Evolutionary conservation across 1,140 invertebrate species (phyloP).

Genomic region (Babylonia areolata): DNA sequence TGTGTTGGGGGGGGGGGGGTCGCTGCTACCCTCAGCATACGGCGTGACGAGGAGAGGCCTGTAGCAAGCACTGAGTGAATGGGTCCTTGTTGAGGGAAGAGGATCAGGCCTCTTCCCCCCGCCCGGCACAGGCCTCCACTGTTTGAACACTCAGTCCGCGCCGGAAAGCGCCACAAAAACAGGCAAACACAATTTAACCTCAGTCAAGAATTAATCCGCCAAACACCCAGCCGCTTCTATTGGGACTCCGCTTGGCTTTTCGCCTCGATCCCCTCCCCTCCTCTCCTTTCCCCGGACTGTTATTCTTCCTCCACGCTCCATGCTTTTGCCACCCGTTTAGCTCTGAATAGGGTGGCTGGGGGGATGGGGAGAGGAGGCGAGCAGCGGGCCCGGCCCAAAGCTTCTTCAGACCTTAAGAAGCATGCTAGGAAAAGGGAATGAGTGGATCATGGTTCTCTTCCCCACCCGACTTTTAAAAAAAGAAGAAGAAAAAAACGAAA

Average conservation of each 20-base stretch:
- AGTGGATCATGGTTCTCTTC: slow-evolving; percentile 8
- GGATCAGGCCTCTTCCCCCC: not conserved
- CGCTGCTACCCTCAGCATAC: not conserved
- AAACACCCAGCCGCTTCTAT: slow-evolving; percentile 25
- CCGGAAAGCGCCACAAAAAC: slow-evolving; percentile 27
- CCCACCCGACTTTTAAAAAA: too few relatives aligned
- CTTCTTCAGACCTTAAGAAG: not conserved
- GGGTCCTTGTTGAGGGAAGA: not conserved
- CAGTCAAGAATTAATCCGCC: slow-evolving; percentile 30
- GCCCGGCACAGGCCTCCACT: not conserved
- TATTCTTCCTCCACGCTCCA: not conserved
- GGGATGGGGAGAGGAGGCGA: not conserved
- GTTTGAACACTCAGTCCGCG: slow-evolving; percentile 12
- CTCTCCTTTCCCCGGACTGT: not conserved
- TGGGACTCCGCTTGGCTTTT: slow-evolving; percentile 26
- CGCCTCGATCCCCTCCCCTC: not conserved
- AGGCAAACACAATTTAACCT: slow-evolving; percentile 36
- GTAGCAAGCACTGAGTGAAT: slow-evolving; percentile 11
- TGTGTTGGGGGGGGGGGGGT: not conserved
- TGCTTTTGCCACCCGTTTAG: slow-evolving; percentile 19
- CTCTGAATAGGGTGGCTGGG: not conserved
- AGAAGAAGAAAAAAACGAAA: too few relatives aligned
- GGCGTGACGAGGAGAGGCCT: not conserved
- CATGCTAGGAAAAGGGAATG: not conserved
- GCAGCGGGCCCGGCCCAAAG: not conserved